Evolutionary conservation across 2,888 invertebrate genomes (phyloP), one percentile per base, ranked within the genome.

Genomic region (Dinocampus coccinellae): DNA sequence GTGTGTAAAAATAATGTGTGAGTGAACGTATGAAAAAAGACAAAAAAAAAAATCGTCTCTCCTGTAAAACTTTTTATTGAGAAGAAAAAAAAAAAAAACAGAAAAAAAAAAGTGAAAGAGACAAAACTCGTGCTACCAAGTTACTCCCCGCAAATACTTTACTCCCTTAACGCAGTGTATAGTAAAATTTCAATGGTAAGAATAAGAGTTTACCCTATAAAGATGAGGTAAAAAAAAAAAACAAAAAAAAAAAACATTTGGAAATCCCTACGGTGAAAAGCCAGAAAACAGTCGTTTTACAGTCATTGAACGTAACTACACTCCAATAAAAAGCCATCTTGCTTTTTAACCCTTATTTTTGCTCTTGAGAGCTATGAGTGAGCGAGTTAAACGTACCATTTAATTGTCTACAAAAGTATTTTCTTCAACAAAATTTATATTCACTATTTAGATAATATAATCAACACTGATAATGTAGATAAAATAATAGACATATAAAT

Each of bases 311-410:
- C 83, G 83, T 84, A 84, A 86, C 83, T 84, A 81, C 82, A 77
- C 79, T 68, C 82, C 81, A 85, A 87, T 87, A 87, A 87, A 87
- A 87, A 84, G 82, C 84, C 82, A 86, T 86, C 86, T 84, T 84
- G 84, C 76, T 83, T 85, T 83, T 84, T 83, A 85, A 85, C 86
- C 85, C 86, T 80, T 70, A 83, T 78, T 57, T n/a, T 11, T n/a
- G n/a, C 58, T 29, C 58, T 58, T 72, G 16, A 47, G 16, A 16
- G 47, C 47, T 3, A 47, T 16, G 47, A 47, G 16, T 47, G n/a
- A 47, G 47, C 16, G 77, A 72, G 73, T 77, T 78, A 79, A 84
- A 84, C 76, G 79, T 78, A 76, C 76, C 83, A 80, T 82, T 84
- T 85, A 85, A 85, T 85, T 9, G 20, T 47, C 16, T 6, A 47